Evolutionary conservation across 2,888 invertebrate species (phyloP), one percentile per base, ranked within the genome.

Genomic region (Ecliptopera silaceata): DNA sequence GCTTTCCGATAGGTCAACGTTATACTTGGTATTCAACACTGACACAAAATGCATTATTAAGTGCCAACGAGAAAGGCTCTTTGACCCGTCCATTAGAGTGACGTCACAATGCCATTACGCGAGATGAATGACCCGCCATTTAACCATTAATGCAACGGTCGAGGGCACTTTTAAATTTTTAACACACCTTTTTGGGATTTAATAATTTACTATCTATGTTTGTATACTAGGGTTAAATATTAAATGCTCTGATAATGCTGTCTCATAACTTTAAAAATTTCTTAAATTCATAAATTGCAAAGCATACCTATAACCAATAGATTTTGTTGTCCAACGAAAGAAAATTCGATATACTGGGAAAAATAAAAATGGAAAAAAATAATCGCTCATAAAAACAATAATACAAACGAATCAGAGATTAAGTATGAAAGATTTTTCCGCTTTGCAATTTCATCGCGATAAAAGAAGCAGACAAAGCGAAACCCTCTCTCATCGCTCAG

Each of bases 101-200:
- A 77, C 72, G 80, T 77, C 80, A 79, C 72, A 71, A 69, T 63
- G 67, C 75, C 77, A 78, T 78, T 78, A 61, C 69, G 65, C 47
- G 74, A 79, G 78, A 80, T 78, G 77, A 80, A 80, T 79, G 77
- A 77, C 74, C 74, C 68, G 74, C 69, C 77, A 70, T 79, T 79
- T 69, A 77, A 71, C 63, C 71, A 64, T 69, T 78, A 80, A 80
- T 79, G 77, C 75, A 73, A 63, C 56, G 38, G 48, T 45, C 45
- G 44, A 38, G 69, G 70, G 67, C 71, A 71, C 71, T 75, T 75
- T 75, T 72, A 65, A 61, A 72, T 69, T 68, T 65, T 71, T 65
- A 57, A 43, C 61, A 50, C 55, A 55, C 54, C 20, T 43, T 47
- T 59, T 54, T 42, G 38, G 50, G 46, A 11, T 49, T 42, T 31